These are phyloP conservation scores for Gymnarchus niloticus DNA, from an alignment of 2,113 vertebrate genomes.

Conservation along the genomic window DNA sequence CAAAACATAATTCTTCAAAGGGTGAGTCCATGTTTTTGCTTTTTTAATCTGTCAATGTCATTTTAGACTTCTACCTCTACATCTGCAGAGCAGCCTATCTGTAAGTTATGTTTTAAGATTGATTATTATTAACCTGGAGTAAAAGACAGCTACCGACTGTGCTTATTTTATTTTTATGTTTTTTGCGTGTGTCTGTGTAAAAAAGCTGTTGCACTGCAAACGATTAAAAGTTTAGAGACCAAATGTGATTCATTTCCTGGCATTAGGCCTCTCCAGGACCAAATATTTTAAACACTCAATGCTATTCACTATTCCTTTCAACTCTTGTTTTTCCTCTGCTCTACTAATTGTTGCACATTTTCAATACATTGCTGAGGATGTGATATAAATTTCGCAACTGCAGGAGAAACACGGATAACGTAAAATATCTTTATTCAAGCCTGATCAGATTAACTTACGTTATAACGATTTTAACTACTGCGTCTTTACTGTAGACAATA, in stretches of 20 bases:
- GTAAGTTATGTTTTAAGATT: background rate
- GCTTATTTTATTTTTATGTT: background rate
- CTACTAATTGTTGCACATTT: constrained; percentile 18
- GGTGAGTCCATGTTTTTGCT: background rate
- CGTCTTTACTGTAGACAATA: background rate
- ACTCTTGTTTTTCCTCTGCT: background rate
- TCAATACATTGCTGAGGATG: background rate
- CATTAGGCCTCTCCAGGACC: background rate
- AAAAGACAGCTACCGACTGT: background rate
- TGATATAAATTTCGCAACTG: constrained; percentile 12
- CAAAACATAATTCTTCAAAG: background rate
- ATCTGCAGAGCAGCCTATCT: constrained; percentile 12
- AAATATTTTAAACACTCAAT: background rate
- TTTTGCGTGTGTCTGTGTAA: constrained; percentile 1
- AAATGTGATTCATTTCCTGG: constrained; percentile 20
- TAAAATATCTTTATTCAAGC: background rate
- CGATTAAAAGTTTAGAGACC: background rate
- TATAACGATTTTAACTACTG: background rate
- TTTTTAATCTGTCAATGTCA: background rate
- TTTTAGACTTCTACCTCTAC: background rate
- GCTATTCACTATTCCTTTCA: constrained; percentile 4
- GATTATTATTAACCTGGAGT: constrained; percentile 8
- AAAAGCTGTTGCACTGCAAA: background rate
- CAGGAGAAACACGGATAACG: background rate
- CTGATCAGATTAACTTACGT: constrained; percentile 1